phyloP scores from a whole-genome alignment of 64 coral and sea anemone genomes.

The Catalaphyllia jardinei region DNA sequence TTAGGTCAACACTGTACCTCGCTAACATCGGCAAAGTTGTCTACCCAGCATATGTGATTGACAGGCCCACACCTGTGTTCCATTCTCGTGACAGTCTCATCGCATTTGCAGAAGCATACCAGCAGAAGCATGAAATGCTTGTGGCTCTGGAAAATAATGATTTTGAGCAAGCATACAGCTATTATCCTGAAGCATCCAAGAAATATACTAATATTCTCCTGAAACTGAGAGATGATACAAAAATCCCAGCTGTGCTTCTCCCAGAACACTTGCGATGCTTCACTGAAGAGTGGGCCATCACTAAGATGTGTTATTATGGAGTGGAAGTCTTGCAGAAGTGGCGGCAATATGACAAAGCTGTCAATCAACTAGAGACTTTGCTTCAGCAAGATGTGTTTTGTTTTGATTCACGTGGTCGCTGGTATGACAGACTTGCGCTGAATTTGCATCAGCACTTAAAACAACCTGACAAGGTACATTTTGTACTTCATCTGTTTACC shows the following conservation, averaged over 20 bases:
- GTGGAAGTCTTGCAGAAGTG: slow-evolving; percentile 97
- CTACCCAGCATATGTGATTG: slow-evolving; percentile 75
- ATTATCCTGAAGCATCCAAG: slow-evolving; percentile 62
- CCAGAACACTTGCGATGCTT: slow-evolving; percentile 88
- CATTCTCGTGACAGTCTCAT: slow-evolving; percentile 66
- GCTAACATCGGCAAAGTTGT: slow-evolving; percentile 69
- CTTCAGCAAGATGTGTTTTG: slow-evolving; percentile 77
- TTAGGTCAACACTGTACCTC: slow-evolving; percentile 76
- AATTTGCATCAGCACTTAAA: slow-evolving; percentile 95
- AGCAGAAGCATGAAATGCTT: slow-evolving; percentile 82
- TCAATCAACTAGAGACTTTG: slow-evolving; percentile 63
- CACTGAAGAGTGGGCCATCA: slow-evolving; percentile 79
- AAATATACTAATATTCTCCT: slow-evolving; percentile 53
- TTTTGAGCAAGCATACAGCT: slow-evolving; percentile 67
- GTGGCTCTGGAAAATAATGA: slow-evolving; percentile 60
- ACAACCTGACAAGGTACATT: slow-evolving; percentile 73
- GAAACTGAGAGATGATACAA: not conserved
- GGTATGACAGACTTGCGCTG: slow-evolving; percentile 95
- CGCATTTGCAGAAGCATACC: slow-evolving; percentile 64
- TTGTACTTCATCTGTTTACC: too few relatives aligned
- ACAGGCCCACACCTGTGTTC: slow-evolving; percentile 64
- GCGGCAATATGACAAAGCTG: slow-evolving; percentile 80
- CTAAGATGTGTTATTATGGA: slow-evolving; percentile 91
- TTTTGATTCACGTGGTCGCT: slow-evolving; percentile 76
- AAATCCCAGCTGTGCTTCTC: not conserved